Conservation (phyloP, 2,888 invertebrate species). For the Tenthredo livida region DNA sequence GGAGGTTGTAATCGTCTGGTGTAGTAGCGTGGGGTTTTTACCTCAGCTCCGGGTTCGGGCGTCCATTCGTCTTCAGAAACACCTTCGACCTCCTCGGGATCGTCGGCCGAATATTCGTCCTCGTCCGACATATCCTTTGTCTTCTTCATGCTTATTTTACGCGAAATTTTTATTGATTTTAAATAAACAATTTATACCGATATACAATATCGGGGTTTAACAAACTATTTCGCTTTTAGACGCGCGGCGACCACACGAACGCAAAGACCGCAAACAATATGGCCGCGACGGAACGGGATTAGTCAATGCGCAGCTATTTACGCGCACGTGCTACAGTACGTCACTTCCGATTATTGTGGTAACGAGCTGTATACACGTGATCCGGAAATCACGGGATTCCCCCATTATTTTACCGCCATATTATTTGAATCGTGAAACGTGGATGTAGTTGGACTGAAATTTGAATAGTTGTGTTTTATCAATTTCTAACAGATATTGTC, state of each 20-base stretch:
- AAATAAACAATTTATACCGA: slow-evolving; percentile 61
- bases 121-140: slow-evolving; percentile 76
- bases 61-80: slow-evolving; percentile 78
- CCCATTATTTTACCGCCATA: neutral
- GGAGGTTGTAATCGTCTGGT: no score
- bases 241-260: slow-evolving; percentile 3
- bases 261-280: slow-evolving; percentile 52
- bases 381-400: slow-evolving; percentile 5
- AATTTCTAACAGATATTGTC: neutral
- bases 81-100: slow-evolving; percentile 77
- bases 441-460: neutral
- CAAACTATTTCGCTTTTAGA: slow-evolving; percentile 52
- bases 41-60: slow-evolving; percentile 73
- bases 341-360: neutral
- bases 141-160: slow-evolving; percentile 75
- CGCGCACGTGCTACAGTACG: slow-evolving; percentile 13
- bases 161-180: slow-evolving; percentile 71
- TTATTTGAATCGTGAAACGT: neutral
- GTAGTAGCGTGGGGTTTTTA: slow-evolving; percentile 63
- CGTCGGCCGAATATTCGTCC: slow-evolving; percentile 77
- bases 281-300: slow-evolving; percentile 20
- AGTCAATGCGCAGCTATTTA: neutral
- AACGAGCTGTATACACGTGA: no score
- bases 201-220: slow-evolving; percentile 44
- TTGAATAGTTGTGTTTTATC: neutral